Evolutionary conservation across 2,888 invertebrate genomes (phyloP).

Genomic region (Lucinisca nassula): DNA sequence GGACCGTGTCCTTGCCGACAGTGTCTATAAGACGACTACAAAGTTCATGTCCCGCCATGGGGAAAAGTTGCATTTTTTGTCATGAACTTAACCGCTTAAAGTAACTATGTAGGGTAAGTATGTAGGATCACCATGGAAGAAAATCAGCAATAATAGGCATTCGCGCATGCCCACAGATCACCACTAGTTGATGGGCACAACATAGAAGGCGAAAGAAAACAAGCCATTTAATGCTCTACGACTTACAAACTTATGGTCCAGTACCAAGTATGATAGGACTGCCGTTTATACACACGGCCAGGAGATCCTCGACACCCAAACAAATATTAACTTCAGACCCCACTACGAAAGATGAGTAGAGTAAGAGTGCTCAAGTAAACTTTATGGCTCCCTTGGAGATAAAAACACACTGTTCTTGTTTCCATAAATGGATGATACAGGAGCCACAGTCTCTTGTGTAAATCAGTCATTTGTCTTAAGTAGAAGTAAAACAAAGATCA

Average conservation of each 20-base stretch:
- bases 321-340: too few species aligned
- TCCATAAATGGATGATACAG: neutral
- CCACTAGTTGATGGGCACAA: neutral
- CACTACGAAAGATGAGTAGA: too few species aligned
- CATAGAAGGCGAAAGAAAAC: too few species aligned
- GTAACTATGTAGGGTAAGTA: neutral
- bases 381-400: neutral
- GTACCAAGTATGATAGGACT: neutral
- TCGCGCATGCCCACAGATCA: neutral
- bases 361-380: neutral
- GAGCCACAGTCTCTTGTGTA: neutral
- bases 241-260: too few species aligned
- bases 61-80: neutral
- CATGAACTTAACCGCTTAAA: neutral
- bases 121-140: neutral
- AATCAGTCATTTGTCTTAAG: neutral
- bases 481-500: too few species aligned
- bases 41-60: neutral
- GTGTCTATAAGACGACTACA: neutral
- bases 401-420: neutral
- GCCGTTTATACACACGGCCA: too few species aligned
- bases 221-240: too few species aligned
- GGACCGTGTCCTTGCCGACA: neutral
- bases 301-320: too few species aligned
- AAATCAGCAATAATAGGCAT: neutral